Base-by-base conservation (phyloP, 30 jellyfish, hydroid and myxozoan genomes). In the Mastigias papua region DNA sequence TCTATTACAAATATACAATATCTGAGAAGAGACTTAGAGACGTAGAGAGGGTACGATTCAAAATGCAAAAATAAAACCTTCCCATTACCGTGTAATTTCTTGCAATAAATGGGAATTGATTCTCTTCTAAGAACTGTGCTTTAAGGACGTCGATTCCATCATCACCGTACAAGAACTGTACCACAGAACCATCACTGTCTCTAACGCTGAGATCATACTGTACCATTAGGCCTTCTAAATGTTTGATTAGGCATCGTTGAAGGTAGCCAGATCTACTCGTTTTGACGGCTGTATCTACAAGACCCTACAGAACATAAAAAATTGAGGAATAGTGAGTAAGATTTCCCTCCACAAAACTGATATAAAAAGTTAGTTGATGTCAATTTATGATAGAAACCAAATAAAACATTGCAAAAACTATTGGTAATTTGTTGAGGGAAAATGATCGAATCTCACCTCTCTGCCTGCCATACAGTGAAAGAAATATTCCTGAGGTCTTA, bases 391-490 rank as follows among this genome's bases (percentile, higher is more conserved):
- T n/a, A n/a, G n/a, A n/a, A n/a, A n/a, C n/a, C n/a, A n/a, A n/a
- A n/a, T n/a, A n/a, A n/a, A n/a, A n/a, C n/a, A n/a, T n/a, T n/a
- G n/a, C n/a, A n/a, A n/a, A n/a, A n/a, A n/a, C n/a, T n/a, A n/a
- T n/a, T n/a, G n/a, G n/a, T n/a, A n/a, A n/a, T n/a, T n/a, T n/a
- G n/a, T n/a, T n/a, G n/a, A n/a, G n/a, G n/a, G 2, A 54, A 54
- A 54, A 11, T 19, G 67, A 82, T 34, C 16, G 11, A 1, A 28
- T 25, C 66, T 33, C 76, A 96, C 99, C 98, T 97, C 99, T 64
- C 99, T 70, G 9, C 99, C 99, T 3, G 99, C 99, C 99, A 97
- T 97, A 75, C 99, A 97, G 86, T 97, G 99, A 81, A 97, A 97
- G 71, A 97, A 97, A 54, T 92, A 97, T 67, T 97, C 99, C 75